Conservation (phyloP, 2,888 invertebrate species). For the Zaprionus bogoriensis region DNA sequence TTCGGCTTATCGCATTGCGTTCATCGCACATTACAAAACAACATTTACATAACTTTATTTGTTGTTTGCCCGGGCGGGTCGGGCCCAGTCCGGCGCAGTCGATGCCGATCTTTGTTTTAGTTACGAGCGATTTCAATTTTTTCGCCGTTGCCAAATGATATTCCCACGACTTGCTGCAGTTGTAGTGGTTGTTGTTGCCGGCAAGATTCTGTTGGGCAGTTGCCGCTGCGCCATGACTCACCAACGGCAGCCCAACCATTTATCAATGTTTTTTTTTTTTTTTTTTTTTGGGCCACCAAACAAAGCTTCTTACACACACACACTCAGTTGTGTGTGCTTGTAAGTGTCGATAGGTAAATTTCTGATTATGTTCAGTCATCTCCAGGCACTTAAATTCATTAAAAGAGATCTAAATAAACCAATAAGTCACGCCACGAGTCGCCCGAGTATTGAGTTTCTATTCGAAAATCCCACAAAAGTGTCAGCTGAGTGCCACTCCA, state of each 20-base stretch:
- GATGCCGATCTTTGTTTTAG: conserved; percentile 59
- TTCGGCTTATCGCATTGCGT: conserved; percentile 72
- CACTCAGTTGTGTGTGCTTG: conserved; percentile 8
- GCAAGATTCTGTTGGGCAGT: conserved; percentile 38
- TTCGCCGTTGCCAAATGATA: conserved; percentile 65
- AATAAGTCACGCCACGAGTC: conserved; percentile 77
- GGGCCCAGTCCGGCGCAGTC: conserved; percentile 1
- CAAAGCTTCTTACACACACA: conserved; percentile 47
- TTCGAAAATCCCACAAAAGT: conserved; percentile 66
- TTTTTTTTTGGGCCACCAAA: too few relatives aligned
- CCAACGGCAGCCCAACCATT: conserved; percentile 34
- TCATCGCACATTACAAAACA: conserved; percentile 78
- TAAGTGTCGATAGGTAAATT: conserved; percentile 57
- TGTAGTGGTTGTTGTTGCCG: conserved; percentile 12
- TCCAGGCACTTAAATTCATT: conserved; percentile 70
- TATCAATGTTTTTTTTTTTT: conserved; percentile 41
- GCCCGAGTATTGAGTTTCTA: conserved; percentile 69
- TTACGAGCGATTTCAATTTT: conserved; percentile 58
- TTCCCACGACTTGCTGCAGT: conserved; percentile 57
- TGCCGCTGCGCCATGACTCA: conserved; percentile 41
- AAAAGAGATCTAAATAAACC: conserved; percentile 78
- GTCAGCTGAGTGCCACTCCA: conserved; percentile 76
- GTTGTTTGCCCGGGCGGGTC: conserved; percentile 29
- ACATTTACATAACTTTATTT: conserved; percentile 76
- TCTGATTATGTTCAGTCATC: conserved; percentile 70